Evolutionary conservation across 2,888 invertebrate genomes (phyloP), one percentile per base, ranked within the genome.

Genomic region (Habrosyne pyritoides): DNA sequence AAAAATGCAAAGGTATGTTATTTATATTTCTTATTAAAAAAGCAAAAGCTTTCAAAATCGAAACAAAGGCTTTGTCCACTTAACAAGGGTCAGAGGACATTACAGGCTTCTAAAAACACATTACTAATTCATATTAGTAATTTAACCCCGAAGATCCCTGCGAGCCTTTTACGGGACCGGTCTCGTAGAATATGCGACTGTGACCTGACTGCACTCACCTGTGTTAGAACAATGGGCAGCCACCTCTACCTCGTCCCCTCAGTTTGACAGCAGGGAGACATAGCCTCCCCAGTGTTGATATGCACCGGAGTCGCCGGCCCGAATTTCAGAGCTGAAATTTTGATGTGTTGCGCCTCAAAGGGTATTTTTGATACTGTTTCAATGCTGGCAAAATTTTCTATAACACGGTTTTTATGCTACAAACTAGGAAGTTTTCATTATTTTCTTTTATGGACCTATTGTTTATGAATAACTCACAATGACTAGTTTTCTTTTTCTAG

Each of bases 161-260:
- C 42, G 42, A 42, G 42, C 42, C 42, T 42, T 42, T 42, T 42
- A 42, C 42, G 42, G 42, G 42, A 18, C 59, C 51, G 42, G 42
- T 42, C 36, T 42, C 42, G 18, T 42, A 42, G 42, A 18, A 42
- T 42, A 18, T 42, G 67, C 60, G 60, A 63, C 63, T 68, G 65
- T 73, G 76, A 74, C 67, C 75, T 18, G 42, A 18, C 42, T 77
- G 81, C 80, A 72, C 75, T 82, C 80, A 79, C 76, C 77, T 79
- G 73, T 77, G 75, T 71, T 71, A 67, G 67, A 75, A 78, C 76
- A 84, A 81, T 78, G 69, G 75, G 61, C 66, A 18, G n/a, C 18
- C 42, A 66, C 61, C 49, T 54, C 50, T 12, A 21, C 47, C 48
- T 47, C 54, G 61, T 56, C 61, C 61, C 65, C 57, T 52, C 55